A percentile compares a stretch with the other conserved stretches of the same genome.
Conservation (phyloP, 2,113 vertebrate genomes). For the Gadus macrocephalus region DNA sequence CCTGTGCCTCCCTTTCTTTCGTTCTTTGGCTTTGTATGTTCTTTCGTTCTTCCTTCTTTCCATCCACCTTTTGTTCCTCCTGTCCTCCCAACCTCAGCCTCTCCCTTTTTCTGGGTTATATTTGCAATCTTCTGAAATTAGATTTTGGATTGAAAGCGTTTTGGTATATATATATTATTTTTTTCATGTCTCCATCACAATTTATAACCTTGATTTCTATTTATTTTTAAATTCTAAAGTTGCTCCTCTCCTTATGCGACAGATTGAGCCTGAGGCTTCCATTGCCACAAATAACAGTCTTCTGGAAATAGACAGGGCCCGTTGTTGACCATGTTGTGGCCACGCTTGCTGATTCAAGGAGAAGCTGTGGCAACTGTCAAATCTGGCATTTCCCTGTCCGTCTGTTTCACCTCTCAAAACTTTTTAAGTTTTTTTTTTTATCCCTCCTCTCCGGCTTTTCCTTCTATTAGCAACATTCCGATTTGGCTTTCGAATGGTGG, state of each 20-base stretch:
- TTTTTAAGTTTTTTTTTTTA: slow-evolving; percentile 13
- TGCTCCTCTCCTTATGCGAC: slow-evolving; percentile 32
- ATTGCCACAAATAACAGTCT: slow-evolving; percentile 67
- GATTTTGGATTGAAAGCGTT: not conserved
- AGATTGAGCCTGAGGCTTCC: slow-evolving; percentile 50
- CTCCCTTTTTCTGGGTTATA: not conserved
- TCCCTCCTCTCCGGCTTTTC: slow-evolving; percentile 7
- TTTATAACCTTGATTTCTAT: not conserved
- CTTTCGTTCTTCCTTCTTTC: not conserved
- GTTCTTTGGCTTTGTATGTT: slow-evolving; percentile 13
- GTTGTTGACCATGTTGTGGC: slow-evolving; percentile 56
- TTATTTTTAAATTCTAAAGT: slow-evolving; percentile 37
- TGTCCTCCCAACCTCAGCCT: not conserved
- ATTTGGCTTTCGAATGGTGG: not conserved
- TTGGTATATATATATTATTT: not conserved
- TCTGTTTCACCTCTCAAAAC: slow-evolving; percentile 1
- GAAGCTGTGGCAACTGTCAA: slow-evolving; percentile 49
- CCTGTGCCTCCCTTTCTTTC: too few species aligned
- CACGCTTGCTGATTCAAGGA: slow-evolving; percentile 62
- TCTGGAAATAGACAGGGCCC: slow-evolving; percentile 69
- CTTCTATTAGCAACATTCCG: slow-evolving; percentile 14
- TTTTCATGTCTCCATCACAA: not conserved
- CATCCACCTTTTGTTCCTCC: too few species aligned
- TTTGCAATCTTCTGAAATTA: not conserved
- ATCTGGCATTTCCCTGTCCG: slow-evolving; percentile 20